phyloP scores from a whole-genome alignment of 2,113 vertebrate genomes.

The Aramus guarauna region DNA sequence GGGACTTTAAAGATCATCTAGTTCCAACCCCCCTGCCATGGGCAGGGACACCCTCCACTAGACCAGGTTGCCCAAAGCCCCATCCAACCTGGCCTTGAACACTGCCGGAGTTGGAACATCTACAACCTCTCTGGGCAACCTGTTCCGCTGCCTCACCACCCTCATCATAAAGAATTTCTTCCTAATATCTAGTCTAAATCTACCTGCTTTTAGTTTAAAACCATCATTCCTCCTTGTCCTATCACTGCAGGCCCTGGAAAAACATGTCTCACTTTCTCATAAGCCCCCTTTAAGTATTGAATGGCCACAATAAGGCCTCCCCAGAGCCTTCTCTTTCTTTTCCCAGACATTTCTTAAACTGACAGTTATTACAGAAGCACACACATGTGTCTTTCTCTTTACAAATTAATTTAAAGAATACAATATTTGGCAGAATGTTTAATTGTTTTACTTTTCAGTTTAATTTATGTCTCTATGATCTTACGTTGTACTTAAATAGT shows the following conservation, averaged over 20 bases:
- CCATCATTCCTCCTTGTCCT: neutral
- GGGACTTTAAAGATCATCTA: neutral
- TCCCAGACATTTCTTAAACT: too few relatives aligned
- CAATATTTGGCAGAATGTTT: neutral
- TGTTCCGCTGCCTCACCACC: neutral
- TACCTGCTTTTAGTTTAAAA: neutral
- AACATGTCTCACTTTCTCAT: neutral
- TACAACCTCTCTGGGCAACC: neutral
- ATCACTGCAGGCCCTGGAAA: neutral
- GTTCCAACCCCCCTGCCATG: neutral
- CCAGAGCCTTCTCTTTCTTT: neutral
- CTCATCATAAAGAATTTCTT: neutral
- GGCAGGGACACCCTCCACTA: neutral
- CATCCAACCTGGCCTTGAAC: neutral
- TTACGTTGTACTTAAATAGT: neutral
- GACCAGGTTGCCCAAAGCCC: neutral
- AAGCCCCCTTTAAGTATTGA: neutral
- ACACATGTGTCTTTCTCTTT: too few relatives aligned
- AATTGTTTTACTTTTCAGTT: neutral
- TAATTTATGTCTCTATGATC: neutral
- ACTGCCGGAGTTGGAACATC: neutral
- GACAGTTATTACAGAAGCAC: too few relatives aligned
- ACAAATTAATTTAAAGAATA: neutral
- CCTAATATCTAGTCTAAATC: neutral
- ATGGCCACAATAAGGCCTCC: neutral